These are phyloP conservation scores for Papilio gigon DNA, from an alignment of 2,888 invertebrate genomes.

Conservation along the genomic window DNA sequence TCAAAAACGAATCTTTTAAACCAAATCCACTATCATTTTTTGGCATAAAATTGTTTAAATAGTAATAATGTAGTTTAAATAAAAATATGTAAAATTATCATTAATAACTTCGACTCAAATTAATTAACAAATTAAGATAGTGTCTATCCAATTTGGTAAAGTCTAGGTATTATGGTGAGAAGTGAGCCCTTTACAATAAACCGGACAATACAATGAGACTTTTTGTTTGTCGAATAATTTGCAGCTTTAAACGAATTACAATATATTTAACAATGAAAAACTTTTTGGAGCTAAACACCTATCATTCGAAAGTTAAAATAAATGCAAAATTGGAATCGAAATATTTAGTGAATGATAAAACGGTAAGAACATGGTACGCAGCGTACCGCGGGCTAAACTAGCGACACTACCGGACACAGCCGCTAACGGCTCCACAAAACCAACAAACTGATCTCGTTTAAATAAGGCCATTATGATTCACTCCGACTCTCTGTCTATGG, in stretches of 20 bases:
- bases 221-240: background rate
- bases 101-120: too few relatives aligned
- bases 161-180: background rate
- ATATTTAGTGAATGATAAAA: constrained; percentile 50
- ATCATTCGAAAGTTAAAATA: constrained; percentile 40
- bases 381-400: constrained; percentile 65
- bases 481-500: constrained; percentile 58
- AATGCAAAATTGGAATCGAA: constrained; percentile 49
- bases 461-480: constrained; percentile 73
- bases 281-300: constrained; percentile 5
- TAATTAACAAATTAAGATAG: background rate
- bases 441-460: constrained; percentile 52
- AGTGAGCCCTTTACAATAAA: constrained; percentile 2
- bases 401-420: constrained; percentile 63
- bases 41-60: background rate
- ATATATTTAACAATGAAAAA: constrained; percentile 6
- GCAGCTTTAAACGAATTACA: background rate
- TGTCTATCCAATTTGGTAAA: background rate
- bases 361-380: constrained; percentile 56
- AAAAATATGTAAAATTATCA: too few relatives aligned
- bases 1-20: background rate
- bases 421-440: constrained; percentile 45
- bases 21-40: background rate
- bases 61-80: too few relatives aligned
- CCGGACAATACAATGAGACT: background rate